phyloP scores from a whole-genome alignment of 2,113 vertebrate genomes.

The Morone chrysops region DNA sequence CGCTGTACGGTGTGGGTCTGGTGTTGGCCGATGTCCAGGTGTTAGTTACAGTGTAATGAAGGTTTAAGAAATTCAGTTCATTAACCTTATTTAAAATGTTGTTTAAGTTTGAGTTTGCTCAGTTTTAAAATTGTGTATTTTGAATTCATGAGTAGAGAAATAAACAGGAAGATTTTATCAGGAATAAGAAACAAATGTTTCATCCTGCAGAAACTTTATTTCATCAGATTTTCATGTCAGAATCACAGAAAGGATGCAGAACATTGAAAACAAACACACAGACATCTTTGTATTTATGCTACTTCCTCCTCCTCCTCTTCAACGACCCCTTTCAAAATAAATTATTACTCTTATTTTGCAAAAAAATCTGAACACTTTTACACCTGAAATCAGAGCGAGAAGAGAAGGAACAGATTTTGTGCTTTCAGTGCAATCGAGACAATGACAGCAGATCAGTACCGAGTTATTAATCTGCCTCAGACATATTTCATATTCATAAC shows the following conservation, averaged over 20 bases:
- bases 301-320: constrained; percentile 5
- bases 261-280: constrained; percentile 1
- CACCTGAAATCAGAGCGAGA: constrained; percentile 7
- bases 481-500: constrained; percentile 12
- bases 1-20: no score
- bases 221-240: constrained; percentile 13
- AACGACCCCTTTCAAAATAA: constrained; percentile 45
- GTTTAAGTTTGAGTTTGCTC: no score
- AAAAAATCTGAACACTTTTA: neutral
- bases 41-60: no score
- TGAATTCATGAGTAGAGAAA: no score
- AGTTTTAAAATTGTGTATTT: no score
- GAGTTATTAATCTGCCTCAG: neutral
- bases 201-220: constrained; percentile 25
- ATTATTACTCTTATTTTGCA: constrained; percentile 20
- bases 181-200: neutral
- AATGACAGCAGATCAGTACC: neutral
- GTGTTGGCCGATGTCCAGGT: no score
- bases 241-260: constrained; percentile 18
- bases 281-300: constrained; percentile 47
- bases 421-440: constrained; percentile 59
- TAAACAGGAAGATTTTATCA: no score
- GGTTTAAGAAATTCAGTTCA: no score
- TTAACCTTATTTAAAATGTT: no score
- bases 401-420: constrained; percentile 15